Percentiles rank a stretch among this genome's conserved stretches.
These are phyloP conservation scores for Mastigias papua DNA, from an alignment of 30 jellyfish, hydroid and myxozoan species.

Conservation along the genomic window DNA sequence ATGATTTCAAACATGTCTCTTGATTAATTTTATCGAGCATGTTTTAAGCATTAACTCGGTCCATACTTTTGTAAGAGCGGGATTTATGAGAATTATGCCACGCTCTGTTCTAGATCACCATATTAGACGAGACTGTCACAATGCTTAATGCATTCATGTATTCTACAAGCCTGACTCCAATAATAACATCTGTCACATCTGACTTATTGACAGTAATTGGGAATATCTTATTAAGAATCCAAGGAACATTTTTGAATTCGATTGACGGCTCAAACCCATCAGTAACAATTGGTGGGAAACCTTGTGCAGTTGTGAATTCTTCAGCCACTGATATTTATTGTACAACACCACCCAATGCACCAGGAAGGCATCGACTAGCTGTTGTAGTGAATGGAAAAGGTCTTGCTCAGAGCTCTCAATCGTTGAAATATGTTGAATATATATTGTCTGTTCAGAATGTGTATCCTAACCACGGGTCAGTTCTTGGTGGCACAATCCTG, in stretches of 20 bases:
- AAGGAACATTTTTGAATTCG: conserved; percentile 67
- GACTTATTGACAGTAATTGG: conserved; percentile 62
- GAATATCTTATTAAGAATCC: conserved; percentile 46
- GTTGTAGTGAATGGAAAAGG: conserved; percentile 79
- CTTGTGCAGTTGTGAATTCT: conserved; percentile 46
- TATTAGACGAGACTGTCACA: conserved; percentile 33
- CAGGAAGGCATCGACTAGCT: conserved; percentile 55
- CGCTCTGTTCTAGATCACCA: conserved; percentile 44
- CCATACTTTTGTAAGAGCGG: too few relatives aligned
- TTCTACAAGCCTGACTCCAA: conserved; percentile 54
- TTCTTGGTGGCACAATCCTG: conserved; percentile 64
- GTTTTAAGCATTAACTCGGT: too few relatives aligned
- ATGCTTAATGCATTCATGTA: conserved; percentile 60
- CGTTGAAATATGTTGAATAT: conserved; percentile 18
- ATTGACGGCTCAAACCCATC: conserved; percentile 51
- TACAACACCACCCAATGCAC: conserved; percentile 67
- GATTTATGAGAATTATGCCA: neutral
- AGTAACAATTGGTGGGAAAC: conserved; percentile 63
- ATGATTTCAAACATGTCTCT: too few relatives aligned
- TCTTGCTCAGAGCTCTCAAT: conserved; percentile 21
- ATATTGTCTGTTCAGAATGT: conserved; percentile 29
- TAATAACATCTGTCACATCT: conserved; percentile 60
- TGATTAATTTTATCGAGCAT: too few relatives aligned
- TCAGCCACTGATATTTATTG: conserved; percentile 70
- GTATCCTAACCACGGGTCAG: conserved; percentile 72